Evolutionary conservation across 2,888 invertebrate genomes (phyloP), one percentile per base, ranked within the genome.

Genomic region (Tiliacea citrago): DNA sequence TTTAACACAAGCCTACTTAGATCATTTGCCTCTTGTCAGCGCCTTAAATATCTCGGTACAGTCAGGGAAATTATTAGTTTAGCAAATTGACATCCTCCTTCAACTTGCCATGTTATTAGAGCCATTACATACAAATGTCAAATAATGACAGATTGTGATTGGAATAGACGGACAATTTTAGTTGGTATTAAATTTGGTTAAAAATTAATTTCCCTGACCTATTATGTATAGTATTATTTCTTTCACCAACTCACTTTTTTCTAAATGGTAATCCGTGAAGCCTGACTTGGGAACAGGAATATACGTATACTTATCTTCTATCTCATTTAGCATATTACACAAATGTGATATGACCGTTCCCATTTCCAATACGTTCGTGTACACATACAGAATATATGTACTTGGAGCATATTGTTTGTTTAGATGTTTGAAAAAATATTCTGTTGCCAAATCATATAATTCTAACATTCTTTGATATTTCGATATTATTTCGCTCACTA

Each of bases 261-360:
- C 0, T 18, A 66, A 1, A 29, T 71, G 65, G n/a, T 81, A 83
- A 58, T 85, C 86, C 13, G 21, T 0, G 45, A 86, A 86, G 0
- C 73, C 58, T 0, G 83, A 42, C 0, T 51, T 5, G 0, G 39
- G 42, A 2, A 18, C 21, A 0, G 42, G 9, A 0, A n/a, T 49
- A 12, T 85, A 90, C n/a, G 87, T 89, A 3, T 42, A 91, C 35
- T 92, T 93, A 1, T n/a, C 70, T 53, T 91, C 88, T 0, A 93
- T 0, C 51, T 93, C 93, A 21, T 88, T 87, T 9, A 93, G 66
- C 91, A 93, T 92, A 61, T 92, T 90, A 60, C 91, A 91, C 6
- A 91, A 61, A 51, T 93, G 92, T 2, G 89, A 74, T 0, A 93
- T 88, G 0, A 75, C 76, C 2, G 83, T 88, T 18, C 87, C 84